Percentiles rank a stretch among this genome's conserved stretches.
Evolutionary conservation across 2,797 vertebrate genomes (phyloP).

Genomic region (Pseudochirops corinnae): DNA sequence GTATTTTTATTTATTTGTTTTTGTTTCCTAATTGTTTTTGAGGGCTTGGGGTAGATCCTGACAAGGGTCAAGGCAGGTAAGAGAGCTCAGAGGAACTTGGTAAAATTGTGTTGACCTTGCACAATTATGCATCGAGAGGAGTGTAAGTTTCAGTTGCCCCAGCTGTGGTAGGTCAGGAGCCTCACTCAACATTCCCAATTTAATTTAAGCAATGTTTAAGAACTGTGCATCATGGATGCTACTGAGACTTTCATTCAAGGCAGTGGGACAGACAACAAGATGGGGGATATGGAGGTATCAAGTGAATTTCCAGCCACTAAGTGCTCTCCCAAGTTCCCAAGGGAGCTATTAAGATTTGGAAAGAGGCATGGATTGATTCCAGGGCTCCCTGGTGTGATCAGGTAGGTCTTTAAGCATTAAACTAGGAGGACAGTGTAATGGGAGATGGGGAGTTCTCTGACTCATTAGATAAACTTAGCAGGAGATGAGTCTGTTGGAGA

Average conservation of each 20-base stretch:
- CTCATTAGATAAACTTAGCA: not conserved
- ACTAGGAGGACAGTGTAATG: not conserved
- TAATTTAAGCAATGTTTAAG: not conserved
- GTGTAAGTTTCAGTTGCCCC: not conserved
- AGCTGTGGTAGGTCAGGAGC: not conserved
- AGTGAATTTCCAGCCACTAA: not conserved
- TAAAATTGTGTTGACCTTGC: not conserved
- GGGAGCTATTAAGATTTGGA: not conserved
- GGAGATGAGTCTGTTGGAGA: not conserved
- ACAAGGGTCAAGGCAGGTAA: not conserved
- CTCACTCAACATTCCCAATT: not conserved
- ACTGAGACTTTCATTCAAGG: not conserved
- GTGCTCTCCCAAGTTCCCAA: not conserved
- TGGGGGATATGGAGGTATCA: not conserved
- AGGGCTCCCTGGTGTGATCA: not conserved
- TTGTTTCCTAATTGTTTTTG: not conserved
- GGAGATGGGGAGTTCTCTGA: not conserved
- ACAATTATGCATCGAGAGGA: not conserved
- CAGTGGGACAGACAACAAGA: not conserved
- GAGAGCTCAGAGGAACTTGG: not conserved
- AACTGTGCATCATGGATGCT: not conserved
- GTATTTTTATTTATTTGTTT: not conserved
- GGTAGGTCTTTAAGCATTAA: not conserved
- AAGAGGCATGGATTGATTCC: not conserved
- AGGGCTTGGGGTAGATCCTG: not conserved